Evolutionary conservation across 35 echinoderm and acorn worm species (phyloP).

Genomic region (Acanthaster planci): DNA sequence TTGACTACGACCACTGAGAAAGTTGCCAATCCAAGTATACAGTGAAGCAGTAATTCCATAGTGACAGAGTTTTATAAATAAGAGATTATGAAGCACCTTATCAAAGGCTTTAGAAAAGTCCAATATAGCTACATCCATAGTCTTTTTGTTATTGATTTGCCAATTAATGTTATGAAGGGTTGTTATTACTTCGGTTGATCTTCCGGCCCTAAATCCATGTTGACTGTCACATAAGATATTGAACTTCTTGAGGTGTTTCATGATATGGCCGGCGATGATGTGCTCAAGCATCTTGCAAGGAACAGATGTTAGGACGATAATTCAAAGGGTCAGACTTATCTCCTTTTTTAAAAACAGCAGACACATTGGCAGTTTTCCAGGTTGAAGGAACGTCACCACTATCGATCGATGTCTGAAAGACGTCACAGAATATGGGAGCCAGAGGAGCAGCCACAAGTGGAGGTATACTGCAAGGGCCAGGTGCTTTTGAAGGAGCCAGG

Average conservation of each 20-base stretch:
- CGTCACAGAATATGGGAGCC: background rate
- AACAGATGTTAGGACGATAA: constrained; percentile 25
- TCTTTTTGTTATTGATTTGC: constrained; percentile 11
- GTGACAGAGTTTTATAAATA: constrained; percentile 31
- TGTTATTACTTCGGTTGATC: constrained; percentile 20
- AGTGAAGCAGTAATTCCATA: too few species aligned
- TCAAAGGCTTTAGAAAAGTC: constrained; percentile 49
- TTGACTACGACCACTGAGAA: too few species aligned
- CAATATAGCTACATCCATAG: constrained; percentile 31
- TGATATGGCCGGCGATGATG: constrained; percentile 32
- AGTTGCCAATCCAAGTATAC: too few species aligned
- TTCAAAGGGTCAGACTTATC: background rate
- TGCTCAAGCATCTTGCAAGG: constrained; percentile 48
- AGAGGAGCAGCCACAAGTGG: too few species aligned
- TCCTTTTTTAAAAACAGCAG: constrained; percentile 33
- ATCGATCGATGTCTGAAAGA: constrained; percentile 28
- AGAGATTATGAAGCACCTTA: constrained; percentile 25
- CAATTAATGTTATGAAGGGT: constrained; percentile 3
- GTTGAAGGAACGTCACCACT: constrained; percentile 7
- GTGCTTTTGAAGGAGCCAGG: too few species aligned
- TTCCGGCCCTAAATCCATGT: constrained; percentile 43
- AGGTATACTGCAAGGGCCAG: too few species aligned
- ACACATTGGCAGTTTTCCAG: constrained; percentile 27
- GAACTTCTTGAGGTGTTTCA: constrained; percentile 31
- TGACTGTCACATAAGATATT: constrained; percentile 34